A percentile compares a stretch with the other conserved stretches of the same genome.
phyloP scores from a whole-genome alignment of 2,113 vertebrate species.

The pig (Sus scrofa) region T2T-Sscrofa CM000827.6:79290001-79290500 shows the following conservation, averaged over 20 bases:
- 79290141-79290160: not conserved
- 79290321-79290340: not conserved
- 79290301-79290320: not conserved
- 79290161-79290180: not conserved
- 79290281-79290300: not conserved
- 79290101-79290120: not conserved
- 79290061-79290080: not conserved
- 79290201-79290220: not conserved
- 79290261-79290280: not conserved
- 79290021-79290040: not conserved
- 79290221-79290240: not conserved
- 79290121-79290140: not conserved
- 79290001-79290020: not conserved
- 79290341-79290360: not conserved
- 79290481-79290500: not conserved
- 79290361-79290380: not conserved
- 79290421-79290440: not conserved
- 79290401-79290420: not conserved
- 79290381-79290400: not conserved
- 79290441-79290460: not conserved
- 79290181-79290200: not conserved
- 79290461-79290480: not conserved
- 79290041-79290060: not conserved
- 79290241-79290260: not conserved
- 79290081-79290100: not conserved